A percentile compares a stretch with the other conserved stretches of the same genome.
phyloP scores from a whole-genome alignment of 2,888 invertebrate species.

The Caenorhabditis sulstoni region DNA sequence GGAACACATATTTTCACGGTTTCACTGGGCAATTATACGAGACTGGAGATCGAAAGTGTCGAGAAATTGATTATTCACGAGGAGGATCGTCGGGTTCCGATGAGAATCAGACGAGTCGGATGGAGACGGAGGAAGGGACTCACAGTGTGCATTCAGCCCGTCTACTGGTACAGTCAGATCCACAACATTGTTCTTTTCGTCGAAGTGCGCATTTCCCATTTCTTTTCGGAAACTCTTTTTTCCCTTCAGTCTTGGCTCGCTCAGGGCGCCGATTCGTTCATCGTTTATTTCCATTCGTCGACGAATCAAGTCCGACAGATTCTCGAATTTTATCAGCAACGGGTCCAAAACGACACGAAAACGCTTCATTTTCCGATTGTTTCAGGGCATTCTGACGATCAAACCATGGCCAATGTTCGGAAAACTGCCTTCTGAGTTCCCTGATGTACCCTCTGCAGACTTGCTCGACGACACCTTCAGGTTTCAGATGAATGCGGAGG shows the following conservation, averaged over 20 bases:
- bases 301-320: constrained; percentile 43
- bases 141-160: constrained; percentile 65
- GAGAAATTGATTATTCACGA: neutral
- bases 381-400: constrained; percentile 22
- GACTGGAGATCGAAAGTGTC: neutral
- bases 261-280: constrained; percentile 60
- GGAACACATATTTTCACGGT: constrained; percentile 11
- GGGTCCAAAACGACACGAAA: constrained; percentile 39
- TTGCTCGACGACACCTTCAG: neutral
- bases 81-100: too few species aligned
- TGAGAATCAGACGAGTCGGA: too few species aligned
- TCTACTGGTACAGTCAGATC: constrained; percentile 67
- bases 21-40: neutral
- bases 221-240: neutral
- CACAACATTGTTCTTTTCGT: constrained; percentile 61
- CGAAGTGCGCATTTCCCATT: constrained; percentile 36
- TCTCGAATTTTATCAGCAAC: constrained; percentile 54
- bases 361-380: too few species aligned
- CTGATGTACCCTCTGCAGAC: constrained; percentile 2
- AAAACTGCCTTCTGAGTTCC: neutral
- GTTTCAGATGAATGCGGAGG: constrained; percentile 59
- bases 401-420: constrained; percentile 30
- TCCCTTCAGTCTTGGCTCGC: constrained; percentile 46
- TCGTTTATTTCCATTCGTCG: constrained; percentile 65
- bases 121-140: constrained; percentile 5